Evolutionary conservation across 2,888 invertebrate species (phyloP).

Genomic region (Hemistola chrysoprasaria): DNA sequence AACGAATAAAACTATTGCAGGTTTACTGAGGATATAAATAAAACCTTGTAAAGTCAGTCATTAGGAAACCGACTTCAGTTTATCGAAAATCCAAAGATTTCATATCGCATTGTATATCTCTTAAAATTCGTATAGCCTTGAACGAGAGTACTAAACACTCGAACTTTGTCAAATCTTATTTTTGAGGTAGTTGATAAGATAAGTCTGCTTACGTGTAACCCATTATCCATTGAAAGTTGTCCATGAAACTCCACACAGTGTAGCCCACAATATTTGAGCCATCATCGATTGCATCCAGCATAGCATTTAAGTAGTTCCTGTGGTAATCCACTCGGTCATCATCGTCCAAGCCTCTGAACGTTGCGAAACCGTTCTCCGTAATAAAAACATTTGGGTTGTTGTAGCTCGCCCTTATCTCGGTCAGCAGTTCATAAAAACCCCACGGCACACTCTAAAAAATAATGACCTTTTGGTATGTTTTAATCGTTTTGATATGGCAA

Average conservation of each 20-base stretch:
- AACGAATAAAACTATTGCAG: no score
- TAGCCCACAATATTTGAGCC: slow-evolving; percentile 70
- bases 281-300: slow-evolving; percentile 65
- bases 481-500: no score
- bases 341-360: slow-evolving; percentile 54
- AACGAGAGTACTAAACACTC: no score
- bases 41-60: no score
- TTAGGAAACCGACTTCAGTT: no score
- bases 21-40: no score
- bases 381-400: slow-evolving; percentile 77
- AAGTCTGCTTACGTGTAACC: slow-evolving; percentile 82
- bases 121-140: no score
- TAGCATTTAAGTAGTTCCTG: slow-evolving; percentile 53
- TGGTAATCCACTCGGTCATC: slow-evolving; percentile 56
- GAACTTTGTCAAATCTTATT: no score
- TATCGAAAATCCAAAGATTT: no score
- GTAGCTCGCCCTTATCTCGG: slow-evolving; percentile 66
- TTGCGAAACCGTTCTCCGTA: slow-evolving; percentile 79
- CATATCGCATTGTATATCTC: no score
- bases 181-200: no score
- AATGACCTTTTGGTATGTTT: no score
- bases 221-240: slow-evolving; percentile 83
- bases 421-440: slow-evolving; percentile 79
- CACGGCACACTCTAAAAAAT: slow-evolving; percentile 66
- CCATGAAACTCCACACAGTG: slow-evolving; percentile 83